phyloP scores from a whole-genome alignment of 1,140 invertebrate genomes.

The Agrilus planipennis region DNA sequence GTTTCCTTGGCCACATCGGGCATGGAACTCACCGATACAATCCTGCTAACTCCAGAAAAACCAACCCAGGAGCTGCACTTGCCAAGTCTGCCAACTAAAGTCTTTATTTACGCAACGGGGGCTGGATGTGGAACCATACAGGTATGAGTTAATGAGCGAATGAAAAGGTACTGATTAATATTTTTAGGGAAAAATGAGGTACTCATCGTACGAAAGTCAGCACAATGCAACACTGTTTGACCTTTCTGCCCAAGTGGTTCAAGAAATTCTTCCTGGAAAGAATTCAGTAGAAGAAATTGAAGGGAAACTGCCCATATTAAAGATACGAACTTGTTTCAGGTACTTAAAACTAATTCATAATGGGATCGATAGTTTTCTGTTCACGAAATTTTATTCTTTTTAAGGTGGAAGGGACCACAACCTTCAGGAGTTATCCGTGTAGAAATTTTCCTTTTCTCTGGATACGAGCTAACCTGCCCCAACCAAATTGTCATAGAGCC shows the following conservation, averaged over 20 bases:
- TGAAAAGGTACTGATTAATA: not conserved
- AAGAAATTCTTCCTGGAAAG: constrained; percentile 44
- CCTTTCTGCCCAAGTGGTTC: constrained; percentile 43
- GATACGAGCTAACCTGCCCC: constrained; percentile 39
- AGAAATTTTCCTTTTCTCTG: constrained; percentile 50
- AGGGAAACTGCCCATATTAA: constrained; percentile 45
- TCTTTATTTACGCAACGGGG: constrained; percentile 53
- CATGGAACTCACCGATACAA: constrained; percentile 52
- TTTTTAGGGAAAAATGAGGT: constrained; percentile 41
- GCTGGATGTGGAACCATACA: constrained; percentile 52
- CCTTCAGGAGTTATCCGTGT: constrained; percentile 45
- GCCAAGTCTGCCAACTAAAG: constrained; percentile 49
- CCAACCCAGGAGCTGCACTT: constrained; percentile 41
- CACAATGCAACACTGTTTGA: constrained; percentile 41
- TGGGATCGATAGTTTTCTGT: too few relatives aligned
- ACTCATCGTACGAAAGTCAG: constrained; percentile 44
- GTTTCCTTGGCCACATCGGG: constrained; percentile 51
- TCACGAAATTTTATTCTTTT: constrained; percentile 12
- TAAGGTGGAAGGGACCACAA: constrained; percentile 45
- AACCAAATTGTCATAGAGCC: constrained; percentile 33
- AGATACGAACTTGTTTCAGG: constrained; percentile 48
- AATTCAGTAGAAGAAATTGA: constrained; percentile 47
- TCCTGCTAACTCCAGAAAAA: constrained; percentile 42
- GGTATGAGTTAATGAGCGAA: constrained; percentile 27
- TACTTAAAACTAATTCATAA: constrained; percentile 24